These are phyloP conservation scores for Drosophila miranda DNA, from an alignment of 1,140 invertebrate species.

Conservation along the genomic window DNA sequence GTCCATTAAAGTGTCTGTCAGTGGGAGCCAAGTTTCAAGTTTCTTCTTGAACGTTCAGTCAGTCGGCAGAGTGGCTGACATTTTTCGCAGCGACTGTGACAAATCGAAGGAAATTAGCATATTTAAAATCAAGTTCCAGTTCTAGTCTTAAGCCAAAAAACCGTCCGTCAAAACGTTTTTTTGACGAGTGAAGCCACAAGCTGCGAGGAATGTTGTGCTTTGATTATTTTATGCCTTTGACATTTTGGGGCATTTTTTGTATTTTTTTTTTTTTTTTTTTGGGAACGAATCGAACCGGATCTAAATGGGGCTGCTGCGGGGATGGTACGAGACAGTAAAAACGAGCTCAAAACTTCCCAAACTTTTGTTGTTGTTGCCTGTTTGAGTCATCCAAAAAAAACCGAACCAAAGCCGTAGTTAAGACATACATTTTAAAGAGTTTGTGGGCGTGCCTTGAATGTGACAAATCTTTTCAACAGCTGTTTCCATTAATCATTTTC, in stretches of 20 bases:
- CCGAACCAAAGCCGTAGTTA: no score
- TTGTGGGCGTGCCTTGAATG: slow-evolving; percentile 41
- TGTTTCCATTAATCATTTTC: slow-evolving; percentile 34
- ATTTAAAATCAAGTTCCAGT: slow-evolving; percentile 32
- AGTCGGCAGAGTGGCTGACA: not conserved
- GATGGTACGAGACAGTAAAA: slow-evolving; percentile 46
- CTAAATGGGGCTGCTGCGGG: slow-evolving; percentile 54
- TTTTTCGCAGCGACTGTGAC: slow-evolving; percentile 28
- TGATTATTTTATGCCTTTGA: slow-evolving; percentile 67
- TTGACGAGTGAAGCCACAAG: slow-evolving; percentile 39
- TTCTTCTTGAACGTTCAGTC: slow-evolving; percentile 23
- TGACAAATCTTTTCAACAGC: slow-evolving; percentile 41
- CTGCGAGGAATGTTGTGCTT: slow-evolving; percentile 23
- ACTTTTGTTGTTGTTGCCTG: slow-evolving; percentile 14
- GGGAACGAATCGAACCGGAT: slow-evolving; percentile 70
- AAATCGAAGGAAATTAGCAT: slow-evolving; percentile 49
- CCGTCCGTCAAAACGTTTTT: not conserved
- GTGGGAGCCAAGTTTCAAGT: slow-evolving; percentile 43
- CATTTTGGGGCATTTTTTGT: slow-evolving; percentile 53
- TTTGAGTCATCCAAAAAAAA: slow-evolving; percentile 41
- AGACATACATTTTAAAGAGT: not conserved
- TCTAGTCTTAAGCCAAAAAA: slow-evolving; percentile 20
- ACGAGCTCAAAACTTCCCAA: slow-evolving; percentile 32
- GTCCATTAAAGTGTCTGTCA: slow-evolving; percentile 45
- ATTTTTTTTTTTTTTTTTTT: slow-evolving; percentile 31